A percentile compares a stretch with the other conserved stretches of the same genome.
Evolutionary conservation across 2,113 vertebrate genomes (phyloP).

Genomic region (Mirza zaza): DNA sequence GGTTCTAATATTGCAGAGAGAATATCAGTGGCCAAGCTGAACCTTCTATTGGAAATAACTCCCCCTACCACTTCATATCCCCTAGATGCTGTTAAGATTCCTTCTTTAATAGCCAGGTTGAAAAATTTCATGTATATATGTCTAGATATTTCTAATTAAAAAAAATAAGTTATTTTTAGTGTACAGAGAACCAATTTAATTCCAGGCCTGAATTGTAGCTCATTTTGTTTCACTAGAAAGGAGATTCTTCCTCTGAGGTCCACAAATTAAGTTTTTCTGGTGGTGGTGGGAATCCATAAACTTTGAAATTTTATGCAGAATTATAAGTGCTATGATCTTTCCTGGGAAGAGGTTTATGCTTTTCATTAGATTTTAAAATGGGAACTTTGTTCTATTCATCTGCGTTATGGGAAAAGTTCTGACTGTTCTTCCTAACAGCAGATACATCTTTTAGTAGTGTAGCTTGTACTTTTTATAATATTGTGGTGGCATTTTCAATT

Average conservation of each 20-base stretch:
- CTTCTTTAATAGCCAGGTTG: neutral
- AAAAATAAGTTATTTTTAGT: neutral
- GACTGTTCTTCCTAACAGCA: neutral
- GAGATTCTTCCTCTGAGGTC: neutral
- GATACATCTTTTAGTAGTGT: neutral
- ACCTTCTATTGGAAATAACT: neutral
- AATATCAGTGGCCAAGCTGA: neutral
- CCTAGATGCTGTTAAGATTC: neutral
- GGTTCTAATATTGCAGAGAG: neutral
- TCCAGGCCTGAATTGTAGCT: neutral
- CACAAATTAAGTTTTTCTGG: neutral
- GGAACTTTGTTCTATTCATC: neutral
- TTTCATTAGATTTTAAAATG: conserved; percentile 9
- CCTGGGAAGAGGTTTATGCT: neutral
- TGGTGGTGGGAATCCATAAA: neutral
- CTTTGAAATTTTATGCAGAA: conserved; percentile 33
- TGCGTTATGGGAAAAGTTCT: neutral
- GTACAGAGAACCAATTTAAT: neutral
- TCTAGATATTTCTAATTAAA: neutral
- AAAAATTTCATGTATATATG: neutral
- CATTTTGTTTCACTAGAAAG: neutral
- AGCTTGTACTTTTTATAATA: neutral
- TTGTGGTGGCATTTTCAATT: neutral
- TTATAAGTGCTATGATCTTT: neutral
- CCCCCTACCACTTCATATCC: fast-evolving